Conservation (phyloP, 2,888 invertebrate species). For the Drepana falcataria region DNA sequence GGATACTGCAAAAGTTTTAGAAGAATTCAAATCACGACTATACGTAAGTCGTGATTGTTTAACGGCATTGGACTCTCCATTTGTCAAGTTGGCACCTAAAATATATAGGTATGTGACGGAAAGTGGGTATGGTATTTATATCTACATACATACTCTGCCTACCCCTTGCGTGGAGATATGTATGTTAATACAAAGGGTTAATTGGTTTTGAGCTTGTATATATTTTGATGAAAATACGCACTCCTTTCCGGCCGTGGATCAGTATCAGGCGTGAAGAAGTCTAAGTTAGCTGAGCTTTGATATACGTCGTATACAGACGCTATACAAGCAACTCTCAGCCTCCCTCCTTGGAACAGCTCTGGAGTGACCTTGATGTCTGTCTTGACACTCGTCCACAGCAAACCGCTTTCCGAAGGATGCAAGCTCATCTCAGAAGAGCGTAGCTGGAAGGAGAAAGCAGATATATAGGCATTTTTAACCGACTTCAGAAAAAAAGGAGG, state of each 20-base stretch:
- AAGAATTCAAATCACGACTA: too few species aligned
- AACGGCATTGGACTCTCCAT: too few species aligned
- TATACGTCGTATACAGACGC: slow-evolving; percentile 85
- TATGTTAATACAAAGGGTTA: background rate
- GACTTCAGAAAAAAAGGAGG: background rate
- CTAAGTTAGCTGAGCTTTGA: slow-evolving; percentile 82
- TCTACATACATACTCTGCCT: too few species aligned
- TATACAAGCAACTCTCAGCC: slow-evolving; percentile 84
- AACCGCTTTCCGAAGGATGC: slow-evolving; percentile 65
- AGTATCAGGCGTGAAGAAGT: slow-evolving; percentile 83
- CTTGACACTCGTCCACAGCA: slow-evolving; percentile 78
- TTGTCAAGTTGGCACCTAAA: too few species aligned
- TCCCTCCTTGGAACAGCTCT: slow-evolving; percentile 80
- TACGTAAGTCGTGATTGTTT: too few species aligned
- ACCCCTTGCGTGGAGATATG: background rate
- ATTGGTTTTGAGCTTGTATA: slow-evolving; percentile 3
- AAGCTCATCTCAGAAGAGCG: slow-evolving; percentile 59
- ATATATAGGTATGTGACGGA: too few species aligned
- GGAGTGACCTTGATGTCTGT: slow-evolving; percentile 78
- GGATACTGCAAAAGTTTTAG: too few species aligned
- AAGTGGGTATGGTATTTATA: too few species aligned
- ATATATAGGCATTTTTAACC: background rate
- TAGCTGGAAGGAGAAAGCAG: slow-evolving; percentile 38
- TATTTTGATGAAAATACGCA: slow-evolving; percentile 44
- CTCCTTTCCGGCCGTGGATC: slow-evolving; percentile 90